Conservation (phyloP, 2,113 vertebrate species). For the Rana temporaria region DNA sequence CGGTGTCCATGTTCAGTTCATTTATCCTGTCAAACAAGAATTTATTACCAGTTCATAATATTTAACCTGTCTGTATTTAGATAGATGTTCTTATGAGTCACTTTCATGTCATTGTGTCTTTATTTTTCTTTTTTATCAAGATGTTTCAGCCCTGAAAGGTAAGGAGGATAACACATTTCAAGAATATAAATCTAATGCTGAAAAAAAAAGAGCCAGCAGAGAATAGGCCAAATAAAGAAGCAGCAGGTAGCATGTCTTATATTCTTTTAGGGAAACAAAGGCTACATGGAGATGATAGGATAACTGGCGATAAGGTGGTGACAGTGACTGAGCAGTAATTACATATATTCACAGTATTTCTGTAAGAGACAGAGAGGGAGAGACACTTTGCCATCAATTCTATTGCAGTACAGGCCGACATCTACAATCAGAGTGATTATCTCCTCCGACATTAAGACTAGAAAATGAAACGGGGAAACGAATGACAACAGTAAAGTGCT, state of each 20-base stretch:
- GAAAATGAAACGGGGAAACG: conserved; percentile 42
- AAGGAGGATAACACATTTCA: conserved; percentile 15
- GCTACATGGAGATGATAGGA: conserved; percentile 46
- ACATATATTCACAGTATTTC: conserved; percentile 39
- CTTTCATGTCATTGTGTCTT: neutral
- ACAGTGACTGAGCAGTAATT: conserved; percentile 53
- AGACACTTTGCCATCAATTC: conserved; percentile 34
- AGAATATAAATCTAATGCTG: conserved; percentile 32
- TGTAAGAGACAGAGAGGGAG: neutral
- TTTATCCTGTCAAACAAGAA: neutral
- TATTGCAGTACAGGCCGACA: conserved; percentile 34
- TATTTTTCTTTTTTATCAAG: conserved; percentile 16
- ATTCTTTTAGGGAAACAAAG: conserved; percentile 50
- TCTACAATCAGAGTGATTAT: conserved; percentile 49
- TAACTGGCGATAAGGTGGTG: conserved; percentile 48
- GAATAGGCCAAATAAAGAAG: conserved; percentile 26
- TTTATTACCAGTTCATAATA: neutral
- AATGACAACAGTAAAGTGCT: conserved; percentile 48
- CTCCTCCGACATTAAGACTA: conserved; percentile 33
- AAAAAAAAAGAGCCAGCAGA: conserved; percentile 16
- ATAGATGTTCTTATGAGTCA: neutral
- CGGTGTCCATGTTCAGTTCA: neutral
- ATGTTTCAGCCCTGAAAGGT: neutral
- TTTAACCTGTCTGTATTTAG: neutral
- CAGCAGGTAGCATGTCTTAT: conserved; percentile 1